phyloP scores from a whole-genome alignment of 2,888 invertebrate species.

The Aphrophora alni region DNA sequence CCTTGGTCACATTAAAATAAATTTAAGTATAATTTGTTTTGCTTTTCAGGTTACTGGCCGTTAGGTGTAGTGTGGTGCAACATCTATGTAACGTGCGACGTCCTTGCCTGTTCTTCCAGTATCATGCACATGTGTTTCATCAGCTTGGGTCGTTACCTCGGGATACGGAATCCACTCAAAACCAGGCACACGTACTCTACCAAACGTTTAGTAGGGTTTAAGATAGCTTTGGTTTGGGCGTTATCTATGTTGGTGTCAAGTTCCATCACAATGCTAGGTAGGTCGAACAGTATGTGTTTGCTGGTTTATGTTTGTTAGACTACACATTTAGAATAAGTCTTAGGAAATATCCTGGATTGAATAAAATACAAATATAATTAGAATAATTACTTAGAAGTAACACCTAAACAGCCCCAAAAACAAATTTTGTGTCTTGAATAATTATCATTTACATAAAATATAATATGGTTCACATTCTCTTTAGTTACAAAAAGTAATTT shows the following conservation, averaged over 20 bases:
- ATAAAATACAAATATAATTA: too few relatives aligned
- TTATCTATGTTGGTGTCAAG: conserved; percentile 88
- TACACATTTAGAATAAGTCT: too few relatives aligned
- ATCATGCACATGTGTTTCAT: conserved; percentile 97
- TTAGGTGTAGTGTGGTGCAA: conserved; percentile 92
- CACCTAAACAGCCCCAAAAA: too few relatives aligned
- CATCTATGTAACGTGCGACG: conserved; percentile 94
- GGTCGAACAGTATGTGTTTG: conserved; percentile 56
- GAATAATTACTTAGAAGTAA: too few relatives aligned
- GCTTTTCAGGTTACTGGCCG: conserved; percentile 87
- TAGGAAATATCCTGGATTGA: too few relatives aligned
- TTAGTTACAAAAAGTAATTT: too few relatives aligned
- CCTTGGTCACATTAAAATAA: too few relatives aligned
- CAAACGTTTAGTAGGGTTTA: conserved; percentile 80
- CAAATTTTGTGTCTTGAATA: too few relatives aligned
- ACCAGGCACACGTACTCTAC: conserved; percentile 82
- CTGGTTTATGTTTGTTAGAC: too few relatives aligned
- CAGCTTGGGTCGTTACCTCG: conserved; percentile 86
- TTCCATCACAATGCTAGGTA: conserved; percentile 84
- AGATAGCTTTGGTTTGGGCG: conserved; percentile 92
- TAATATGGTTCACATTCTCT: too few relatives aligned
- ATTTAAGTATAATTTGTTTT: too few relatives aligned
- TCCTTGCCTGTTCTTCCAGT: conserved; percentile 92
- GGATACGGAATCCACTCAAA: conserved; percentile 87
- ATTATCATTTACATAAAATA: too few relatives aligned